A percentile compares a stretch with the other conserved stretches of the same genome.
These are phyloP conservation scores for Alosa alosa DNA, from an alignment of 2,113 vertebrate genomes.

Conservation along the genomic window DNA sequence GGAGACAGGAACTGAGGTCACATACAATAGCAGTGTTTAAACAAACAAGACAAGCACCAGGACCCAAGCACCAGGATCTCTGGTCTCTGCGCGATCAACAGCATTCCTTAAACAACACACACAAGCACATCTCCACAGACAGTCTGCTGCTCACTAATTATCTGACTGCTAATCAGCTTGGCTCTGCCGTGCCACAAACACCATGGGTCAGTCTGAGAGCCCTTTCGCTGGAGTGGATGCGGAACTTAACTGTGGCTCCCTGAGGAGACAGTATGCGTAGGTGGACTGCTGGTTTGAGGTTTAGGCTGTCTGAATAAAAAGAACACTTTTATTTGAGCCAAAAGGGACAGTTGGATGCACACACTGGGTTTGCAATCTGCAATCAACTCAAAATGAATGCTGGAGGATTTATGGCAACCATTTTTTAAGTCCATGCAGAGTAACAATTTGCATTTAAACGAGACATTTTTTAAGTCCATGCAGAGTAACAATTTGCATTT, in stretches of 20 bases:
- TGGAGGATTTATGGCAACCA: slow-evolving; percentile 67
- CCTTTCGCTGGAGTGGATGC: slow-evolving; percentile 15
- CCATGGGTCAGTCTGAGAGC: slow-evolving; percentile 24
- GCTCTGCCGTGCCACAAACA: slow-evolving; percentile 19
- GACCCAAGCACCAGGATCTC: neutral
- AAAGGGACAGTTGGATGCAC: slow-evolving; percentile 60
- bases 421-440: slow-evolving; percentile 58
- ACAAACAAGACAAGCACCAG: neutral
- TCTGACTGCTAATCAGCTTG: slow-evolving; percentile 33
- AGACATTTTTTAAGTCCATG: slow-evolving; percentile 50
- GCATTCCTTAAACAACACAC: slow-evolving; percentile 3
- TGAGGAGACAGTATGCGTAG: slow-evolving; percentile 51
- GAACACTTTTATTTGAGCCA: slow-evolving; percentile 57
- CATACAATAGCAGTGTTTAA: slow-evolving; percentile 26
- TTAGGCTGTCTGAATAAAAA: slow-evolving; percentile 29
- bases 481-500: slow-evolving; percentile 67
- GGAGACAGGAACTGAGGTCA: slow-evolving; percentile 52
- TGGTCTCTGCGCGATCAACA: slow-evolving; percentile 19
- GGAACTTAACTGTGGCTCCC: neutral
- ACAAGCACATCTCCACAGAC: slow-evolving; percentile 18
- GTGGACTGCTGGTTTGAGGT: slow-evolving; percentile 64
- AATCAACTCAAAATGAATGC: slow-evolving; percentile 69
- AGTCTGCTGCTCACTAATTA: slow-evolving; percentile 23
- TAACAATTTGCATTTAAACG: slow-evolving; percentile 68
- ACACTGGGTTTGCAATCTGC: slow-evolving; percentile 62